phyloP scores from a whole-genome alignment of 2,113 vertebrate genomes.

The Sardina pilchardus region DNA sequence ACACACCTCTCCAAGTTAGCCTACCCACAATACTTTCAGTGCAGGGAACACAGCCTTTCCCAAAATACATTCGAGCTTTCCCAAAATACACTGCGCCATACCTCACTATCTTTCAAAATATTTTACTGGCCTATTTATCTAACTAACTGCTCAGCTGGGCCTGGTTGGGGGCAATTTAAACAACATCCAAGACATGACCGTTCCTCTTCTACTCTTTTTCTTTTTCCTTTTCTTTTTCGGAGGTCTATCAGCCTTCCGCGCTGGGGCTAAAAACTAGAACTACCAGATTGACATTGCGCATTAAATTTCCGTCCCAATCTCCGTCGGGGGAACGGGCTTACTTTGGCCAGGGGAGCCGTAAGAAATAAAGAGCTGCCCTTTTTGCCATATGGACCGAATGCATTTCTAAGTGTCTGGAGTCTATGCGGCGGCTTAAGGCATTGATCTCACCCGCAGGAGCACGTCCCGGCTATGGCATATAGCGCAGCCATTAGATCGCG shows the following conservation, averaged over 20 bases:
- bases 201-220: neutral
- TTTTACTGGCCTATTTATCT: neutral
- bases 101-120: neutral
- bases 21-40: neutral
- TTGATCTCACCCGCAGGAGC: neutral
- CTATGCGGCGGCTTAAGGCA: neutral
- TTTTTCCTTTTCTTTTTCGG: neutral
- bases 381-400: conserved; percentile 1
- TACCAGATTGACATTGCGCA: neutral
- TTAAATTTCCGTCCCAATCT: neutral
- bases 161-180: neutral
- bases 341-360: neutral
- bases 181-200: neutral
- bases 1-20: neutral
- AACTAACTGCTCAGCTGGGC: neutral
- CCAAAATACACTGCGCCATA: neutral
- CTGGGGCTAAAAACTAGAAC: neutral
- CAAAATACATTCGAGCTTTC: neutral
- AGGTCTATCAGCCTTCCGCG: neutral
- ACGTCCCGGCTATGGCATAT: neutral
- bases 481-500: neutral
- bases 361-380: conserved; percentile 17
- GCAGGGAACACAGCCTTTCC: too few relatives aligned
- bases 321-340: neutral
- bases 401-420: neutral